A percentile compares a stretch with the other conserved stretches of the same genome.
Evolutionary conservation across 2,797 vertebrate species (phyloP).

Genomic region (Schizothorax lantsangensis): DNA sequence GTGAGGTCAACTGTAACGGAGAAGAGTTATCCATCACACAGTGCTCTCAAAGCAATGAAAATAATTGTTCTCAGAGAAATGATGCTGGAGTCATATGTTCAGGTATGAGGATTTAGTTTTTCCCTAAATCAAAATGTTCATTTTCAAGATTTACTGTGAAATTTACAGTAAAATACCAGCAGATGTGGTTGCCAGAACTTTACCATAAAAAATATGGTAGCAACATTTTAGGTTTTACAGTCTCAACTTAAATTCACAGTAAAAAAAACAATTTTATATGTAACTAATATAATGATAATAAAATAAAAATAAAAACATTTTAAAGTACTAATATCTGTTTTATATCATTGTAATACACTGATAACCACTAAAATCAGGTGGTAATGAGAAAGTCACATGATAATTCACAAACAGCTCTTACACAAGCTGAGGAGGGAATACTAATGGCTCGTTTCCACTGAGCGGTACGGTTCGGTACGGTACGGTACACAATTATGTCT

Average conservation of each 20-base stretch:
- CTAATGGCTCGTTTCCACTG: too few relatives aligned
- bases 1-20: conserved; percentile 34
- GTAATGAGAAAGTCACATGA: too few relatives aligned
- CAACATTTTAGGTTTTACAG: too few relatives aligned
- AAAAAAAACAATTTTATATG: too few relatives aligned
- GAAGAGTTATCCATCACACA: neutral
- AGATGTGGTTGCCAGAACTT: too few relatives aligned
- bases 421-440: too few relatives aligned
- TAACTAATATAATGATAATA: neutral
- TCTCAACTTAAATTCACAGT: too few relatives aligned
- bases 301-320: neutral
- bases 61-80: rapidly evolving
- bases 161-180: too few relatives aligned
- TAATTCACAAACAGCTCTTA: too few relatives aligned
- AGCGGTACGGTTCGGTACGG: too few relatives aligned
- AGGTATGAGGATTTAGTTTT: conserved; percentile 31
- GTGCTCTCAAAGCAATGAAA: neutral
- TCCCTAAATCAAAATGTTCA: neutral
- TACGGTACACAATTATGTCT: too few relatives aligned
- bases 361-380: neutral
- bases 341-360: neutral
- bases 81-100: conserved; percentile 52
- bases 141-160: neutral
- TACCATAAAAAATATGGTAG: too few relatives aligned
- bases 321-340: neutral